Base-by-base conservation (phyloP, 2,888 invertebrate genomes). In the Sylvicola fuscatus region DNA sequence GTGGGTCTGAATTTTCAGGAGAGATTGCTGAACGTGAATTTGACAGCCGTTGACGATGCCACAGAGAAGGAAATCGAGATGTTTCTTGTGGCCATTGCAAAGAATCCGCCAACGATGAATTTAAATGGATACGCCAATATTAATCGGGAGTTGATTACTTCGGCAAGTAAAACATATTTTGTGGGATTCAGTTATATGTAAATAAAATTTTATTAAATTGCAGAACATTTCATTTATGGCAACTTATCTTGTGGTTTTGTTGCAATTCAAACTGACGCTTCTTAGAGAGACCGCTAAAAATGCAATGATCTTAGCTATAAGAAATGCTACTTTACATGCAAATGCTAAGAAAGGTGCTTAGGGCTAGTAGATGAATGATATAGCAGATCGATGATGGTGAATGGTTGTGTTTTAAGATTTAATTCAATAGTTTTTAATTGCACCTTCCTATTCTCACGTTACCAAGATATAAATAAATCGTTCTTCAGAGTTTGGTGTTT, bases 81-180 rank as follows among this genome's bases (percentile, higher is more conserved):
- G 76, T 73, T 78, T 46, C 54, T 78, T 17, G 70, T 73, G 4
- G 77, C 77, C 1, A 76, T 77, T 37, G 67, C 72, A 5, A 77
- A 77, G 51, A 77, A 77, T 52, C 77, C 78, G 1, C 77, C 77
- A 1, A 72, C 72, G 33, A 77, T 78, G 77, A 77, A 77, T 53
- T 57, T 78, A 37, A 75, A 78, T 43, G 75, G 75, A 3, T 78
- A 75, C 47, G 72, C 76, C 2, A 72, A 75, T 46, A 72, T 78
- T 40, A 75, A 78, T 48, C 56, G 77, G 17, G 70, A 70, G 45
- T 50, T 78, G 6, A 70, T 78, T 43, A 66, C 76, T 29, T 69
- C 76, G 45, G 74, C 74, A 52, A 61, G 21, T 37, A 37, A 32
- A 39, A 27, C 33, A 27, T 33, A 35, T 29, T 28, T 27, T 16